phyloP scores from a whole-genome alignment of 2,888 invertebrate genomes.

The Spilarctia lutea region DNA sequence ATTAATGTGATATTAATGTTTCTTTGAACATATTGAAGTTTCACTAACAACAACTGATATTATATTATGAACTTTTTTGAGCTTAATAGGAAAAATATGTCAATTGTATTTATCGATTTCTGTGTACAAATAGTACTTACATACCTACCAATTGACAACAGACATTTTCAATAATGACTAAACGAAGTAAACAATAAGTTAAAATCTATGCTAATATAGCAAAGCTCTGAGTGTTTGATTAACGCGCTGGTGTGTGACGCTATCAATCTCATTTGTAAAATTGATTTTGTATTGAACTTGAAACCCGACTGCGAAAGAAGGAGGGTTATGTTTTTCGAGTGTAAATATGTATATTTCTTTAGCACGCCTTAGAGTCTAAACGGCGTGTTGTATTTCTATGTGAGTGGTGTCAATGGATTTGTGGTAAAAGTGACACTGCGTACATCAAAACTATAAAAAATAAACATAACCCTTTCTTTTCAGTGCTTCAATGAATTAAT shows the following conservation, averaged over 20 bases:
- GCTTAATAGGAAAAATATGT: background rate
- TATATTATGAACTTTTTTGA: background rate
- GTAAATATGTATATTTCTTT: too few relatives aligned
- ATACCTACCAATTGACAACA: background rate
- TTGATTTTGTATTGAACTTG: background rate
- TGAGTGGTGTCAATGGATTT: too few relatives aligned
- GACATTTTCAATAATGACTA: background rate
- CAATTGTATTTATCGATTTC: background rate
- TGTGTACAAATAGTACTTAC: background rate
- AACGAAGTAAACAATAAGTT: background rate
- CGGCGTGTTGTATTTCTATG: too few relatives aligned
- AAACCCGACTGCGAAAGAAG: too few relatives aligned
- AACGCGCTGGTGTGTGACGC: background rate
- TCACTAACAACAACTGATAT: background rate
- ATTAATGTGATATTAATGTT: background rate
- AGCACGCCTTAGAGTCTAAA: too few relatives aligned
- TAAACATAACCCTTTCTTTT: too few relatives aligned
- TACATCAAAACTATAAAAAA: too few relatives aligned
- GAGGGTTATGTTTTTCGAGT: too few relatives aligned
- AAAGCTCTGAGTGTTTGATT: background rate
- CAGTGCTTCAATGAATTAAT: too few relatives aligned
- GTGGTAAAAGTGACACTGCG: too few relatives aligned
- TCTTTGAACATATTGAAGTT: background rate
- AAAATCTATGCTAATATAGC: background rate
- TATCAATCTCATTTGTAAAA: background rate